A percentile compares a stretch with the other conserved stretches of the same genome.
Evolutionary conservation across 2,888 invertebrate genomes (phyloP).

Genomic region (Drosophila anomalipes): DNA sequence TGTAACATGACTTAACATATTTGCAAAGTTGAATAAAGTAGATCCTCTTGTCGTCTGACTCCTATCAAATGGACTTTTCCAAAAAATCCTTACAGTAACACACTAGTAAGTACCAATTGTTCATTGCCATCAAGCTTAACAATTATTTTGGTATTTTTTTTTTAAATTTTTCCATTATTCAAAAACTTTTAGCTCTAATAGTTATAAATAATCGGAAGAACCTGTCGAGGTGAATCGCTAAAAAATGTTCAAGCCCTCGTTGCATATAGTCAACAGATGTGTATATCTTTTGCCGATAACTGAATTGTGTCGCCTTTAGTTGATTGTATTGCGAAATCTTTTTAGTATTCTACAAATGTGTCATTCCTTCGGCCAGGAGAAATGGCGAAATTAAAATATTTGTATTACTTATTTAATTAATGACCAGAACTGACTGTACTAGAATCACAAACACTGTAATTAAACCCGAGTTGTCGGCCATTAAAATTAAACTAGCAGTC

Average conservation of each 20-base stretch:
- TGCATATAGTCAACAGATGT: background rate
- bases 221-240: background rate
- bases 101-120: background rate
- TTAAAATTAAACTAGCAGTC: background rate
- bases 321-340: no score
- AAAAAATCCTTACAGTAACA: background rate
- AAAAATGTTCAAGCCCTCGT: no score
- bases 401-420: background rate
- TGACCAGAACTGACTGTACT: no score
- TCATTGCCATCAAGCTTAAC: background rate
- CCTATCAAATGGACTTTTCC: background rate
- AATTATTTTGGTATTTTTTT: background rate
- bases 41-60: slow-evolving; percentile 2
- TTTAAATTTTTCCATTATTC: background rate
- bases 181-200: background rate
- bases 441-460: background rate
- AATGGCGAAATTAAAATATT: background rate
- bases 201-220: background rate
- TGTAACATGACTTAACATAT: background rate
- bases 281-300: background rate
- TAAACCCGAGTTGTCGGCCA: background rate
- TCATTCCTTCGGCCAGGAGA: background rate
- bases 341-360: background rate
- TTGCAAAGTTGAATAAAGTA: slow-evolving; percentile 18
- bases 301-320: no score